Evolutionary conservation across 1,140 invertebrate species (phyloP), one percentile per base, ranked within the genome.

Genomic region (Drosophila malerkotliana): DNA sequence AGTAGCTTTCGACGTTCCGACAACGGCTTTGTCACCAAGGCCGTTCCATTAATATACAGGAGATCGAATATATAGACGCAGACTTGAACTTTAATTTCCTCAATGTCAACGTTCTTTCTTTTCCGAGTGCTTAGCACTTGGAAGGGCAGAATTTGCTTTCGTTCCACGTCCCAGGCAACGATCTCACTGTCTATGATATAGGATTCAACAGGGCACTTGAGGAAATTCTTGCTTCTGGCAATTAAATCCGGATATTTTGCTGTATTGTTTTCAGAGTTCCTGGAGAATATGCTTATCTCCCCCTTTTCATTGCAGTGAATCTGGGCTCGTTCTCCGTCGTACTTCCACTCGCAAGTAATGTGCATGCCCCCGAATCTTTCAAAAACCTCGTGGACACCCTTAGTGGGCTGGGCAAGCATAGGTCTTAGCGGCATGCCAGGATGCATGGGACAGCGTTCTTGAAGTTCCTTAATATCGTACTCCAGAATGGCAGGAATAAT

Each of bases 271-370:
- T 99, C 99, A 92, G 99, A 98, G 93, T 99, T 99, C 57, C 99
- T 93, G 91, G 98, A 99, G 92, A 97, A 99, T 64, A 99, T 97
- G 49, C 90, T 94, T 1, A 98, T 93, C 12, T 94, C 93, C 0
- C 96, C 95, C 75, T 95, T 93, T 45, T 96, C 94, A 26, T 93
- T 79, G 1, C 95, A 91, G 87, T 98, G 97, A 77, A 98, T 97
- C 94, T 99, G 99, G 4, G 98, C 99, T 90, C 99, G 93, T 93
- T 99, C 99, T 4, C 99, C 99, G 92, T 99, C 99, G 92, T 99
- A 99, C 92, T 99, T 99, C 94, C 96, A 99, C 93, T 99, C 99
- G 92, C 98, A 99, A 2, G 98, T 99, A 89, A 99, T 99, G 84
- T 97, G 95, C 76, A 96, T 93, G 28, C 96, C 95, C 64, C 99